phyloP scores from a whole-genome alignment of 1,140 invertebrate genomes.

The Drosophila sp. region DNA sequence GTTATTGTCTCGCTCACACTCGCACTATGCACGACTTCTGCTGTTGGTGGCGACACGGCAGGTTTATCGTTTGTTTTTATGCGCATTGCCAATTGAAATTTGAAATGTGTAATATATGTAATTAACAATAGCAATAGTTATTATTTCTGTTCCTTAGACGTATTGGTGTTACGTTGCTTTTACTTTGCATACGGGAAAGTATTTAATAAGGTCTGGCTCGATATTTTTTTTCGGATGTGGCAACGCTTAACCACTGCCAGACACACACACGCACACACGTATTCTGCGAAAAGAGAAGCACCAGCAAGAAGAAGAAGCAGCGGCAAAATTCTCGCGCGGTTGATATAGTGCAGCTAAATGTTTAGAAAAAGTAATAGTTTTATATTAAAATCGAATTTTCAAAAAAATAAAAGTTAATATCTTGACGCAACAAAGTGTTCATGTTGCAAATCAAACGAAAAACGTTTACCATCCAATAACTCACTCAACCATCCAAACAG shows the following conservation, averaged over 20 bases:
- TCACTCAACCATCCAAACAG: conserved; percentile 29
- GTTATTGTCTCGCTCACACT: conserved; percentile 55
- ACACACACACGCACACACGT: conserved; percentile 52
- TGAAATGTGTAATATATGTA: conserved; percentile 16
- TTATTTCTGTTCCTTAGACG: background rate
- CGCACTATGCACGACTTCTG: conserved; percentile 18
- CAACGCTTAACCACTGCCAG: conserved; percentile 54
- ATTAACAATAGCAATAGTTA: conserved; percentile 22
- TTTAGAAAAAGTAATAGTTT: conserved; percentile 45
- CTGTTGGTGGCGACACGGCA: conserved; percentile 51
- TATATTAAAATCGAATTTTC: conserved; percentile 19
- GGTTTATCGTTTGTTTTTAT: conserved; percentile 57
- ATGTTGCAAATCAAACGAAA: conserved; percentile 15
- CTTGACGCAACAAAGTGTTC: conserved; percentile 1
- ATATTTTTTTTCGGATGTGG: conserved; percentile 50
- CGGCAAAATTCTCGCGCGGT: conserved; percentile 72
- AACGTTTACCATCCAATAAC: conserved; percentile 16
- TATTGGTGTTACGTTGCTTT: conserved; percentile 5
- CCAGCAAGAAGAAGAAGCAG: conserved; percentile 71
- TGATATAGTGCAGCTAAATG: conserved; percentile 55
- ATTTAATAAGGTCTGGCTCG: conserved; percentile 28
- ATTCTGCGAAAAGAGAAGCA: conserved; percentile 65
- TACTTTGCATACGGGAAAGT: conserved; percentile 24
- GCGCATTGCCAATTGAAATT: conserved; percentile 13
- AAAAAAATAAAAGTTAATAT: background rate